Percentiles rank a stretch among this genome's conserved stretches.
These are phyloP conservation scores for Patella caerulea DNA, from an alignment of 2,888 invertebrate species.

Conservation along the genomic window DNA sequence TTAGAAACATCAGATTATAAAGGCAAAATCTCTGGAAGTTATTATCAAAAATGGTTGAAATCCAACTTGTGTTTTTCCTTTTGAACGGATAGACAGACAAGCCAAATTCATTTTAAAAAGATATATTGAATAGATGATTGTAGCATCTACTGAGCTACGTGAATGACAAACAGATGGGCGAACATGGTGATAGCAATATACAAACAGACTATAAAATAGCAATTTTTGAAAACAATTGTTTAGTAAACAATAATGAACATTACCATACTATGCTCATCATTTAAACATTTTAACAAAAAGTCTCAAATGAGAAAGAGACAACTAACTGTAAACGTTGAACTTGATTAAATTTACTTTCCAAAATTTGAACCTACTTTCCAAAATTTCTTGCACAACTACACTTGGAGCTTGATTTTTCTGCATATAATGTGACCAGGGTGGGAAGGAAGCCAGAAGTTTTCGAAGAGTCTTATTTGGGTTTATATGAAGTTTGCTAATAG, in stretches of 20 bases:
- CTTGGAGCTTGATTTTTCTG: background rate
- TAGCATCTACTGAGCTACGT: too few relatives aligned
- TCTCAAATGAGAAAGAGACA: background rate
- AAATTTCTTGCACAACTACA: background rate
- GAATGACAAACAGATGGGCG: too few relatives aligned
- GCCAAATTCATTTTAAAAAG: too few relatives aligned
- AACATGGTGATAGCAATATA: too few relatives aligned
- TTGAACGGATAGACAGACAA: too few relatives aligned
- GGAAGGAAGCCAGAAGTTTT: background rate
- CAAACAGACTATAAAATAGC: too few relatives aligned
- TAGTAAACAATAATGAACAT: background rate
- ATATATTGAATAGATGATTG: too few relatives aligned
- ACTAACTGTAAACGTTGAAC: background rate
- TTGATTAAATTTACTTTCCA: background rate
- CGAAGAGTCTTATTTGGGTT: background rate
- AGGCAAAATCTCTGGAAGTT: too few relatives aligned
- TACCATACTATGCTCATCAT: slow-evolving; percentile 1
- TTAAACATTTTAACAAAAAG: background rate
- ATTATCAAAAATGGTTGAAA: too few relatives aligned
- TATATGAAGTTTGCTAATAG: background rate
- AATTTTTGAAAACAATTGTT: background rate
- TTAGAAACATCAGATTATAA: too few relatives aligned
- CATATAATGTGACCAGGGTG: background rate
- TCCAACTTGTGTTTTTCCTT: too few relatives aligned
- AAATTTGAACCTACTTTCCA: background rate